phyloP scores from a whole-genome alignment of 2,797 vertebrate species.

The Anas bernieri region DNA sequence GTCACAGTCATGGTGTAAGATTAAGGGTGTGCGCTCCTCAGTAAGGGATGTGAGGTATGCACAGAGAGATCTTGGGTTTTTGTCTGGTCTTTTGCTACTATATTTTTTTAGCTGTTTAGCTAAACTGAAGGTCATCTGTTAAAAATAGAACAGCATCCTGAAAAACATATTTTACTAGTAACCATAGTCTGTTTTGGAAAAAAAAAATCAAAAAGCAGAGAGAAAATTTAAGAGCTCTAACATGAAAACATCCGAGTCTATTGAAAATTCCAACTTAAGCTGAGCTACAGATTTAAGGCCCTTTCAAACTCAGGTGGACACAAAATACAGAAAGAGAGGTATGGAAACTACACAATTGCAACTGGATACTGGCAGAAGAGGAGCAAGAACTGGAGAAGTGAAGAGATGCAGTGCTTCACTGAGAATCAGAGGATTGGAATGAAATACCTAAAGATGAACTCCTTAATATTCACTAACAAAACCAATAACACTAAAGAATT shows the following conservation, averaged over 20 bases:
- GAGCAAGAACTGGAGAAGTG: neutral
- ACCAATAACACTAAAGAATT: neutral
- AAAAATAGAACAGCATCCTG: neutral
- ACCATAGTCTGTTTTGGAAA: neutral
- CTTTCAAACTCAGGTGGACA: neutral
- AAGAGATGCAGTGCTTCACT: neutral
- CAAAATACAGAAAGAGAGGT: neutral
- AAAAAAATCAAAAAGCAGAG: neutral
- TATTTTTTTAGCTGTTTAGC: neutral
- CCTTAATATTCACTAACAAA: neutral
- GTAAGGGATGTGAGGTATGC: neutral
- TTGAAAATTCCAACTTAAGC: neutral
- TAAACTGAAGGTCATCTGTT: neutral
- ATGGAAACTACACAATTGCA: neutral
- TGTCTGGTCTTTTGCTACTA: neutral
- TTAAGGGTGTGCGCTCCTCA: neutral
- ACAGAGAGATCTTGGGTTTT: neutral
- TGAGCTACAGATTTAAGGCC: neutral
- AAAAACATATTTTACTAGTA: neutral
- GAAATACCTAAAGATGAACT: neutral
- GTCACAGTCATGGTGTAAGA: neutral
- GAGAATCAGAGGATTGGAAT: neutral
- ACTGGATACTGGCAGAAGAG: neutral
- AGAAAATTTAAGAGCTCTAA: neutral
- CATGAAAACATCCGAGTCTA: neutral